Percentiles rank a stretch among this genome's conserved stretches.
These are phyloP conservation scores for Leptobrachium leishanense DNA, from an alignment of 2,113 vertebrate genomes.

Conservation along the genomic window DNA sequence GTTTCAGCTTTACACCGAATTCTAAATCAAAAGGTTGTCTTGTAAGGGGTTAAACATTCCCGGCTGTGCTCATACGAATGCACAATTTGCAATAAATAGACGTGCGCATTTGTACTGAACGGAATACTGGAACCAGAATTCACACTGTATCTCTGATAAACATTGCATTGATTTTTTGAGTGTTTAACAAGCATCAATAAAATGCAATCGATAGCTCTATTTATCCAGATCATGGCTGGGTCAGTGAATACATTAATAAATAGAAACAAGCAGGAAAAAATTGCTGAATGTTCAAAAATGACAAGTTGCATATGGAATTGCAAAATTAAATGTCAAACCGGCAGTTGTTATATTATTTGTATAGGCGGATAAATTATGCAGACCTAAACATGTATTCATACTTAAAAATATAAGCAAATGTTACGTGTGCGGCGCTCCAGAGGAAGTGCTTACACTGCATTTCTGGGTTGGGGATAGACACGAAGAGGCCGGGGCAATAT, in stretches of 20 bases:
- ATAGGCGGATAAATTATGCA: neutral
- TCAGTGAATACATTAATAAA: constrained; percentile 40
- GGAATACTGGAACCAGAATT: constrained; percentile 3
- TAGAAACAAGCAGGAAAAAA: constrained; percentile 27
- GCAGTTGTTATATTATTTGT: neutral
- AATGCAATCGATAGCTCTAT: constrained; percentile 43
- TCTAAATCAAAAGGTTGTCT: too few relatives aligned
- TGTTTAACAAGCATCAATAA: constrained; percentile 48
- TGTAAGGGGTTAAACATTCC: too few relatives aligned
- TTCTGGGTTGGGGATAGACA: too few relatives aligned
- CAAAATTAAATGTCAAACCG: constrained; percentile 14
- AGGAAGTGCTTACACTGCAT: too few relatives aligned
- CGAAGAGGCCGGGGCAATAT: too few relatives aligned
- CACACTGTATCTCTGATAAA: constrained; percentile 31
- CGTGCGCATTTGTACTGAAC: constrained; percentile 9
- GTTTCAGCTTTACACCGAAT: too few relatives aligned
- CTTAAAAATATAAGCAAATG: neutral
- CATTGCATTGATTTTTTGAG: constrained; percentile 39
- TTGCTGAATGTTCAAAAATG: constrained; percentile 28
- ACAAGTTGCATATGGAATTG: constrained; percentile 3
- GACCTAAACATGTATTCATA: neutral
- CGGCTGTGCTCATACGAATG: neutral
- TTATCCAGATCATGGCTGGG: constrained; percentile 42
- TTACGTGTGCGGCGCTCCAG: neutral
- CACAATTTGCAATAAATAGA: constrained; percentile 32